Base-by-base conservation (phyloP, 2,797 vertebrate species). In the Botia kubotai region DNA sequence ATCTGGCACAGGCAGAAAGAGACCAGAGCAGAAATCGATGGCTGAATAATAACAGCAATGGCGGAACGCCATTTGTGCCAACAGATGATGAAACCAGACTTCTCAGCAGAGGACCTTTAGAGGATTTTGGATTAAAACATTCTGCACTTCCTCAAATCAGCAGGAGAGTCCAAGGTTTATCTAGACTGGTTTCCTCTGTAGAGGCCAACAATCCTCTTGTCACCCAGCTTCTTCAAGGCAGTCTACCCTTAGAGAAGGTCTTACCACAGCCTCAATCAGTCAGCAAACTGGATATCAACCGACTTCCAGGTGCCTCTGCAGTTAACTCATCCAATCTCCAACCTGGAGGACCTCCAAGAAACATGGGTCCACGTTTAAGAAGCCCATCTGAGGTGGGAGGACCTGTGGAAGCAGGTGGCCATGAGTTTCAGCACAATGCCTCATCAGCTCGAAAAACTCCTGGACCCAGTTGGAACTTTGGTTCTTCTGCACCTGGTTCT, bases 181-280 rank as follows among this genome's bases (percentile, higher is more conserved):
- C 86, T 39, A 90, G 88, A 58, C 84, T 90, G 0, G 0, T 89
- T 1, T 94, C 96, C 48, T 94, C 93, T 0, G 84, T 94, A 0
- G 96, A 97, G 86, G 93, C 94, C 86, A 95, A 90, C 87, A 96
- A 93, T 86, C 96, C 97, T 6, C 87, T 97, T 43, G 95, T 96
- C 75, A 95, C 95, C 65, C 96, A 96, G 89, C 88, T 98, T 48
- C 92, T 97, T 5, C 95, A 96, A 84, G 95, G 95, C 39, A 95
- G 89, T 53, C 90, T 96, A 67, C 89, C 96, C 0, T 85, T 96
- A 82, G 94, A 95, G 78, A 95, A 96, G 29, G 93, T 95, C 79
- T 90, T 97, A 58, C 95, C 95, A n/a, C 91, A 84, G 70, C 80
- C 92, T 4, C 94, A 93, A 0, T 57, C 93, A 11, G 87, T 79